Evolutionary conservation across 1,140 invertebrate genomes (phyloP), one percentile per base, ranked within the genome.

Genomic region (Neodiprion pinetum): DNA sequence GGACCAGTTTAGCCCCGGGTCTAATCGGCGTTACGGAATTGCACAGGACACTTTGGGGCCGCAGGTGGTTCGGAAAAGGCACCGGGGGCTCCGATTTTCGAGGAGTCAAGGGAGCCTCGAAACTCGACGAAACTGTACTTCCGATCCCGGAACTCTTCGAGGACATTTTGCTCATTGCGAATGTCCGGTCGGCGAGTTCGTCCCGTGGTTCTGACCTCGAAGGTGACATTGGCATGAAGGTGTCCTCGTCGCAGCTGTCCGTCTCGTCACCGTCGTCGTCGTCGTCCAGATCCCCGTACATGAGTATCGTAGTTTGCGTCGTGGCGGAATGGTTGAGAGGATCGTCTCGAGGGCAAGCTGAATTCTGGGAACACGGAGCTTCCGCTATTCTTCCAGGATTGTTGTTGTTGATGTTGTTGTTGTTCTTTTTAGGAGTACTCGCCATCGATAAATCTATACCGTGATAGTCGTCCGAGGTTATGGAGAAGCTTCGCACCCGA

Each of bases 391-490:
- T 40, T 40, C 28, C 2, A 40, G 28, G 28, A 40, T 40, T 2
- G 28, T 40, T 40, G 28, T 40, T 40, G 28, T 40, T 40, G 28
- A 3, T 40, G 80, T 77, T 49, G 79, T 76, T 48, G 75, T 77
- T 76, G 73, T 81, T 76, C 81, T 78, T 74, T 28, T 76, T 80
- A n/a, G 73, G 72, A 17, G 76, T 74, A 76, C 23, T 77, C 17
- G 76, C 48, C 11, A 80, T n/a, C 8, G 83, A 79, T 4, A 84
- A 67, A 65, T 87, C 84, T 14, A 84, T 76, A 0, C 82, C 77
- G 7, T 78, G 83, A 49, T 84, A 87, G 70, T 86, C 85, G 21
- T 84, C 83, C 0, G 84, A 84, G 0, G 82, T 85, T 48, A 87
- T 77, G 7, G 86, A 87, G 28, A 83, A 82, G 50, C 82, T 86